Percentiles rank a stretch among this genome's conserved stretches.
These are phyloP conservation scores for Homalodisca vitripennis DNA, from an alignment of 1,140 invertebrate genomes.

Conservation along the genomic window DNA sequence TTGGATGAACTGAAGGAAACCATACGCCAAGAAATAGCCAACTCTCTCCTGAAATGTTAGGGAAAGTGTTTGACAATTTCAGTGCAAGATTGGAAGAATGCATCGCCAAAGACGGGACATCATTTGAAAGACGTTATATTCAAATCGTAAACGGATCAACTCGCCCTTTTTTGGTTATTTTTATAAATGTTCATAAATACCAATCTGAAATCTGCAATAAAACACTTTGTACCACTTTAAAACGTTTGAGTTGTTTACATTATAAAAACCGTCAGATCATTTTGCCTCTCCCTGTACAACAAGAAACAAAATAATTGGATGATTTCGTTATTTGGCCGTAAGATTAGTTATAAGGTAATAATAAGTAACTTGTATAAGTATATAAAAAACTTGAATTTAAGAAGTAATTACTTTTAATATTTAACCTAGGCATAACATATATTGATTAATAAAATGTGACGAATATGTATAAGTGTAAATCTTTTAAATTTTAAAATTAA, in stretches of 20 bases:
- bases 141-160: slow-evolving; percentile 12
- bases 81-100: neutral
- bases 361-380: too few relatives aligned
- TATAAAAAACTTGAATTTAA: too few relatives aligned
- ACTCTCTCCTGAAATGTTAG: slow-evolving; percentile 22
- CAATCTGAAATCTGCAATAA: neutral
- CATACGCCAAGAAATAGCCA: slow-evolving; percentile 21
- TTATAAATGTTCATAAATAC: slow-evolving; percentile 22
- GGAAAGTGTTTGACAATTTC: too few relatives aligned
- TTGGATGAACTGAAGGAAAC: slow-evolving; percentile 26
- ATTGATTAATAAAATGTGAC: too few relatives aligned
- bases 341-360: too few relatives aligned
- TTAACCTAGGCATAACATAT: too few relatives aligned
- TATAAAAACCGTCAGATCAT: slow-evolving; percentile 12
- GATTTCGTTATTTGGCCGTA: too few relatives aligned
- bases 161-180: neutral
- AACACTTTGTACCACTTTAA: slow-evolving; percentile 20
- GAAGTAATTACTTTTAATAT: too few relatives aligned
- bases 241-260: slow-evolving; percentile 12
- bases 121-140: slow-evolving; percentile 1
- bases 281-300: slow-evolving; percentile 8
- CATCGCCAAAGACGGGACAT: neutral
- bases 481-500: too few relatives aligned
- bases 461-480: too few relatives aligned
- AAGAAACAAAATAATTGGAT: too few relatives aligned